Evolutionary conservation across 2,797 vertebrate species (phyloP), one percentile per base, ranked within the genome.

Genomic region (Acanthiza pusilla): DNA sequence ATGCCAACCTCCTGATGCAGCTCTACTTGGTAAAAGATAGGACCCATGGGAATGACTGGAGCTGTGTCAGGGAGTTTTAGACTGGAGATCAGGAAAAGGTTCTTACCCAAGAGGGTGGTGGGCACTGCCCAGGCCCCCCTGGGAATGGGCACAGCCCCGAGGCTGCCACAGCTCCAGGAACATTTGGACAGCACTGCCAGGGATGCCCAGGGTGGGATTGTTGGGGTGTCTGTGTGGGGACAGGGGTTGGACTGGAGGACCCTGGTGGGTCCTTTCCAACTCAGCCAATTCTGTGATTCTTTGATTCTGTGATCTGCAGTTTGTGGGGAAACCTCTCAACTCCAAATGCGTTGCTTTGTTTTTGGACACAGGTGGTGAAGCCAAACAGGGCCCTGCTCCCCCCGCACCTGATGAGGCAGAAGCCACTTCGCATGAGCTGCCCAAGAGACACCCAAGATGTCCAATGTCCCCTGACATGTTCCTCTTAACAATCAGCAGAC

Each of bases 401-500:
- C 47, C 36, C 10, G 57, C 16, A 34, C 42, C 91, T 22, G 60
- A 78, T 29, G 97, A 97, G 54, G 93, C 97, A 94, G 97, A 80
- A 82, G 91, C 94, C 7, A 23, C 95, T 16, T 21, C 36, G 62
- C 71, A 38, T 2, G 86, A 97, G 40, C 97, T 93, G 89, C 57
- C 84, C 48, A 98, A 76, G 72, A 96, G 96, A 67, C 95, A 88
- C 13, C 89, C 79, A 22, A 88, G 97, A 36, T 92, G 63, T 10
- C 88, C 96, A 2, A 68, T 94, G 68, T 97, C 97, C 2, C 89
- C 94, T 1, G 96, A 98, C 66, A 96, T 76, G 91, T 83, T 98
- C 54, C 96, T 98, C 14, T 94, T 99, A n/a, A 98, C 89, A 1
- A 38, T 98, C 42, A 96, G 91, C 10, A 77, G 84, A 15, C 71